Conservation (phyloP, 2,888 invertebrate genomes). For the Drosophila dives region DNA sequence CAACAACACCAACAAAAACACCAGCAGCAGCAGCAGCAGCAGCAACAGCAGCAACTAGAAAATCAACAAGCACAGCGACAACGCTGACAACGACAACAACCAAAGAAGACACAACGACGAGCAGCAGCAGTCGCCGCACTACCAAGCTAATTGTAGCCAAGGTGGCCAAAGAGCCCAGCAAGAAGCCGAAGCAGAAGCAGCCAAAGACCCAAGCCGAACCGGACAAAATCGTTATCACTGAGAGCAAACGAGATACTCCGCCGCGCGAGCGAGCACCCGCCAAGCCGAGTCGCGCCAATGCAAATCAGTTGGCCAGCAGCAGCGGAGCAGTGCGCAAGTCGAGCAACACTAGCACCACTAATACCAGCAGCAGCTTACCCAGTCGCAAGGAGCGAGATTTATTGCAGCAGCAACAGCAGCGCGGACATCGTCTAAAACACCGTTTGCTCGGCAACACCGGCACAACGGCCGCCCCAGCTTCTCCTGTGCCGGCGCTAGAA, state of each 20-base stretch:
- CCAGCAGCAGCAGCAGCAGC: slow-evolving; percentile 21
- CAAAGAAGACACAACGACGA: slow-evolving; percentile 39
- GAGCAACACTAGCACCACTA: slow-evolving; percentile 39
- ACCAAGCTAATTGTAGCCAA: slow-evolving; percentile 77
- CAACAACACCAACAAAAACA: slow-evolving; percentile 24
- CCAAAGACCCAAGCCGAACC: slow-evolving; percentile 48
- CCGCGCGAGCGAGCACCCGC: slow-evolving; percentile 84
- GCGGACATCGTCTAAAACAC: slow-evolving; percentile 81
- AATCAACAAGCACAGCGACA: slow-evolving; percentile 37
- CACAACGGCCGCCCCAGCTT: slow-evolving; percentile 50
- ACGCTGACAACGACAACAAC: slow-evolving; percentile 46
- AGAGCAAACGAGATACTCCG: slow-evolving; percentile 83
- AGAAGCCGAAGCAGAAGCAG: slow-evolving; percentile 46
- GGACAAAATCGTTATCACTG: slow-evolving; percentile 82
- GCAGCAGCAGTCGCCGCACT: slow-evolving; percentile 56
- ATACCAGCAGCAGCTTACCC: slow-evolving; percentile 20
- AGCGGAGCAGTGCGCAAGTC: slow-evolving; percentile 64
- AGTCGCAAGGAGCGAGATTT: slow-evolving; percentile 66
- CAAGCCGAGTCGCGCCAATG: slow-evolving; percentile 79
- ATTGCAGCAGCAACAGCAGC: slow-evolving; percentile 67
- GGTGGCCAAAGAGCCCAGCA: slow-evolving; percentile 52
- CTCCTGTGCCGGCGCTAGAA: slow-evolving; percentile 45
- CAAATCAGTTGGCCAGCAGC: slow-evolving; percentile 56
- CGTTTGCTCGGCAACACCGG: slow-evolving; percentile 32
- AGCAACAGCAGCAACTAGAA: slow-evolving; percentile 22